Base-by-base conservation (phyloP, 1,140 invertebrate genomes). In the Lasioglossum baleicum region DNA sequence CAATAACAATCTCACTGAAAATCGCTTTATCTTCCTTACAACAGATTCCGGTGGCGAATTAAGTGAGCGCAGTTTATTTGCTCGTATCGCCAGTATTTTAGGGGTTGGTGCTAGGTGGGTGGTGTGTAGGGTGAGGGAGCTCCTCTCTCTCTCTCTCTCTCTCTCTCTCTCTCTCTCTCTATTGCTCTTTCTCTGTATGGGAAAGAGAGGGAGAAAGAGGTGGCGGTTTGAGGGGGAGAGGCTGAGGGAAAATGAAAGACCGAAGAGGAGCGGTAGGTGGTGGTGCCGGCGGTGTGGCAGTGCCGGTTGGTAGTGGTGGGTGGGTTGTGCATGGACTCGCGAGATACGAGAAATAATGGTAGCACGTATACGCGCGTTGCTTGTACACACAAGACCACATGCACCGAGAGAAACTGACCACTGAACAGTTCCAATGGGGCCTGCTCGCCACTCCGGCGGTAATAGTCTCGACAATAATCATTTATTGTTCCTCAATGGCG, bases 301-400 rank as follows among this genome's bases (percentile, higher is more conserved):
- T 2, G 44, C 10, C 2, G 44, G 44, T 10, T 11, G 10, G 44
- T 8, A 44, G 44, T 1, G 69, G 56, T 61, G 83, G 68, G 81
- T 71, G 87, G 75, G 73, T 65, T 70, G 82, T 82, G 88, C 87
- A 84, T 90, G 89, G 84, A 73, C 80, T 87, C 87, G 82, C 86
- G 86, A 90, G 89, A 90, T 90, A 90, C 82, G 89, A 89, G 88
- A 90, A 90, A 90, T 90, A 90, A 90, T 89, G 87, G 89, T 66
- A 17, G 71, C 56, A 88, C 80, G 79, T 82, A 83, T 87, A 87
- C 79, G 63, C 82, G 78, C 70, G 75, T 56, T 60, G 69, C 84
- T 86, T 86, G 85, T 86, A 83, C 84, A 86, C 77, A 86, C 84
- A 72, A 81, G 75, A 67, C 84, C 84, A 81, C 85, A 86, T 86